Conservation (phyloP, 2,888 invertebrate genomes). For the Masnerella sp. region DNA sequence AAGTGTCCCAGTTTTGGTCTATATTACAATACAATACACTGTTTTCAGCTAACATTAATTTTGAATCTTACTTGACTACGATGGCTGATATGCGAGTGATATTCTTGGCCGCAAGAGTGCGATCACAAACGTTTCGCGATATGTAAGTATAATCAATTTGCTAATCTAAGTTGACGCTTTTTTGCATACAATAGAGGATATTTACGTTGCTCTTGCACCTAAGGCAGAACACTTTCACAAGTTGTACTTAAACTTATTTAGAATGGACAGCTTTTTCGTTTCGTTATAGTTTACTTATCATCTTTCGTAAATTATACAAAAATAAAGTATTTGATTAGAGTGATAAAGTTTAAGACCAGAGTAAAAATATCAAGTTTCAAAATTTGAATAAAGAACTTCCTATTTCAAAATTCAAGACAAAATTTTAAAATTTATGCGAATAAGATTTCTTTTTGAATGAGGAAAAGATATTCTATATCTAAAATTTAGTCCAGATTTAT, state of each 20-base stretch:
- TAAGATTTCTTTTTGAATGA: too few species aligned
- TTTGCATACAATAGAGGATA: conserved; percentile 27
- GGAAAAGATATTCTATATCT: too few species aligned
- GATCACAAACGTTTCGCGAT: conserved; percentile 69
- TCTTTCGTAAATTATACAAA: background rate
- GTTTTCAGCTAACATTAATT: conserved; percentile 39
- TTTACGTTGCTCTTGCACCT: conserved; percentile 34
- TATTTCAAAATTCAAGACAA: too few species aligned
- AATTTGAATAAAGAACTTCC: too few species aligned
- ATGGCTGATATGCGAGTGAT: conserved; percentile 73
- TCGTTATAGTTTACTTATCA: conserved; percentile 5
- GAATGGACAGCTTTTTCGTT: conserved; percentile 51
- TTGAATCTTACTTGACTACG: conserved; percentile 43
- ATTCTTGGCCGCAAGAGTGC: conserved; percentile 73
- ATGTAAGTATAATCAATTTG: conserved; percentile 46
- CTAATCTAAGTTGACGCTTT: conserved; percentile 40
- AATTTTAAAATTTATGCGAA: too few species aligned
- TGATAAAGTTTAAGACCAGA: too few species aligned
- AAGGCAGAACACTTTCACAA: conserved; percentile 38
- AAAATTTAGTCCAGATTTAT: too few species aligned
- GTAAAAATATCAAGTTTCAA: too few species aligned
- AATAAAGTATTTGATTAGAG: conserved; percentile 1
- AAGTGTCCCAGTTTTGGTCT: conserved; percentile 6
- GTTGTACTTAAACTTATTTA: conserved; percentile 54
- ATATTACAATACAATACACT: conserved; percentile 35